Conservation (phyloP, 1,140 invertebrate genomes). For the Drosophila nigrodunni region DNA sequence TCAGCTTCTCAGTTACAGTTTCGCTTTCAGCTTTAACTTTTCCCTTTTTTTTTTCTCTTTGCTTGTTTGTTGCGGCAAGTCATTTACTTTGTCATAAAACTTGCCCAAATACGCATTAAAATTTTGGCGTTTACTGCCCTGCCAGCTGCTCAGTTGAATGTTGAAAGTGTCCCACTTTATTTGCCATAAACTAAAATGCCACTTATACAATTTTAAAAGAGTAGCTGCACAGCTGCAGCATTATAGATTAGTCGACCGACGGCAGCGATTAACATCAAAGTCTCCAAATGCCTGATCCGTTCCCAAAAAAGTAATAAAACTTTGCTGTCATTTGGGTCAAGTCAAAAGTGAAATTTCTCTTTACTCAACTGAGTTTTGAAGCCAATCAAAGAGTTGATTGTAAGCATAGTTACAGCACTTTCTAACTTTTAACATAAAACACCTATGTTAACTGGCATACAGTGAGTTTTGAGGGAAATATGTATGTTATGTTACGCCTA, state of each 20-base stretch:
- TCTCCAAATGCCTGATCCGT: no score
- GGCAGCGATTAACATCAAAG: slow-evolving; percentile 11
- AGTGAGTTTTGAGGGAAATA: no score
- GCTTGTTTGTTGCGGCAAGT: slow-evolving; percentile 40
- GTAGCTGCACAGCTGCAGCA: slow-evolving; percentile 27
- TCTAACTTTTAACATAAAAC: no score
- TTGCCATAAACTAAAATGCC: slow-evolving; percentile 49
- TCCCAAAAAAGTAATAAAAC: neutral
- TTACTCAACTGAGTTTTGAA: no score
- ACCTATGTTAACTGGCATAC: no score
- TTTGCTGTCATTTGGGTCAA: slow-evolving; percentile 1
- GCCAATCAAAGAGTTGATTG: no score
- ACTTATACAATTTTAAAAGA: slow-evolving; percentile 43
- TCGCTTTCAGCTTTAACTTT: slow-evolving; percentile 1
- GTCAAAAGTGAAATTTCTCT: neutral
- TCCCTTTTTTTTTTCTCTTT: neutral
- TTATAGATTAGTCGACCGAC: slow-evolving; percentile 18
- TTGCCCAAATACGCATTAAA: slow-evolving; percentile 55
- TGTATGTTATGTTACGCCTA: no score
- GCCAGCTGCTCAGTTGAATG: slow-evolving; percentile 41
- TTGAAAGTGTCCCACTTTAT: slow-evolving; percentile 17
- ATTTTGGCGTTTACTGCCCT: slow-evolving; percentile 43
- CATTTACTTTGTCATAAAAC: slow-evolving; percentile 61
- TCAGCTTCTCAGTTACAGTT: slow-evolving; percentile 6
- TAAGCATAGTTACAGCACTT: no score